Percentiles rank a stretch among this genome's conserved stretches.
These are phyloP conservation scores for Bovichtus variegatus DNA, from an alignment of 2,797 vertebrate genomes.

Conservation along the genomic window DNA sequence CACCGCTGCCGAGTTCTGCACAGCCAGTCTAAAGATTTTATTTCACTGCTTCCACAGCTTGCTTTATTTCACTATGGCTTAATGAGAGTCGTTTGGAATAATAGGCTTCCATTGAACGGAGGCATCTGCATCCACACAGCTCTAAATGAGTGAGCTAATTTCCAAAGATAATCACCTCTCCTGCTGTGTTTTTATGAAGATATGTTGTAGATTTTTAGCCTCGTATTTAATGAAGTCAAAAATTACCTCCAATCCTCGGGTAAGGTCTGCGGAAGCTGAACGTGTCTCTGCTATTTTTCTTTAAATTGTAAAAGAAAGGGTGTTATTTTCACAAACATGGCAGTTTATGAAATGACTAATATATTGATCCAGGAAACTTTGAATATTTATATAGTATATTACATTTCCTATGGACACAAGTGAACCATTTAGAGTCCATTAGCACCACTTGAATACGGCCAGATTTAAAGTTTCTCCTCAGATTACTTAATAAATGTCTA, in stretches of 20 bases:
- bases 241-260: slow-evolving; percentile 69
- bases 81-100: slow-evolving; percentile 93
- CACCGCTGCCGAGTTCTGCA: slow-evolving; percentile 70
- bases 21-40: slow-evolving; percentile 84
- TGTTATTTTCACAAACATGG: slow-evolving; percentile 54
- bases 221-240: slow-evolving; percentile 79
- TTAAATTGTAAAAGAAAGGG: slow-evolving; percentile 41
- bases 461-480: neutral
- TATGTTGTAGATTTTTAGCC: slow-evolving; percentile 78
- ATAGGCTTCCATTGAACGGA: slow-evolving; percentile 87
- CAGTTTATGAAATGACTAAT: slow-evolving; percentile 25
- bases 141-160: slow-evolving; percentile 88
- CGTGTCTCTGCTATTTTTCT: slow-evolving; percentile 53
- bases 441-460: neutral
- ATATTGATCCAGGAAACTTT: neutral
- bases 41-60: slow-evolving; percentile 87
- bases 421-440: neutral
- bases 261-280: slow-evolving; percentile 55
- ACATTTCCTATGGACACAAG: neutral
- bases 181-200: slow-evolving; percentile 81
- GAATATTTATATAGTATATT: neutral
- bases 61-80: slow-evolving; percentile 88
- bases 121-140: slow-evolving; percentile 88
- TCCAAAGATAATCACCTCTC: slow-evolving; percentile 87
- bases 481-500: neutral